phyloP scores from a whole-genome alignment of 2,113 vertebrate species.

The Prinia subflava region DNA sequence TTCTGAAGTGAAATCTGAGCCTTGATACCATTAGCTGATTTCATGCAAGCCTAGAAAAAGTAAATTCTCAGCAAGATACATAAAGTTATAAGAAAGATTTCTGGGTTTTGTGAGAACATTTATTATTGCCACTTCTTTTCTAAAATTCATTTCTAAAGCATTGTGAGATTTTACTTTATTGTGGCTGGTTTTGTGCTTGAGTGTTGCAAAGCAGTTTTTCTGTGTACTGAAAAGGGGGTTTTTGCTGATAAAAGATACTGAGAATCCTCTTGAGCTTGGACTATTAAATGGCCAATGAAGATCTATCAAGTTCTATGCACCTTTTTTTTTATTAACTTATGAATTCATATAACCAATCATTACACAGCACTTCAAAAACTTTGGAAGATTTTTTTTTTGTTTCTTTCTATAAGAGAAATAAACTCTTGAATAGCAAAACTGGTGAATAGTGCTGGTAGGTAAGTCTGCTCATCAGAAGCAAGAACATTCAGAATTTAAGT shows the following conservation, averaged over 20 bases:
- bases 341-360: neutral
- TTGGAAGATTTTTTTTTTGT: neutral
- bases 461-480: neutral
- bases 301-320: neutral
- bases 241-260: neutral
- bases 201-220: neutral
- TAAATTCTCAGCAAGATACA: neutral
- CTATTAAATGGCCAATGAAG: neutral
- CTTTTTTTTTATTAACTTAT: neutral
- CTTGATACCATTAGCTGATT: neutral
- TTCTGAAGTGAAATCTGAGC: neutral
- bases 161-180: neutral
- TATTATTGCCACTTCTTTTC: neutral
- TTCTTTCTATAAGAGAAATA: neutral
- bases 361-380: neutral
- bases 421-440: neutral
- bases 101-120: neutral
- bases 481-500: neutral
- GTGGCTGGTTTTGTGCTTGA: neutral
- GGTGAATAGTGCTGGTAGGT: neutral
- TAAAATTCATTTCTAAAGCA: neutral
- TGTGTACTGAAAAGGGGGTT: neutral
- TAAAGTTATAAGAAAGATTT: neutral
- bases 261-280: neutral
- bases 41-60: neutral